Evolutionary conservation across 2,888 invertebrate species (phyloP).

Genomic region (Sisyra nigra): DNA sequence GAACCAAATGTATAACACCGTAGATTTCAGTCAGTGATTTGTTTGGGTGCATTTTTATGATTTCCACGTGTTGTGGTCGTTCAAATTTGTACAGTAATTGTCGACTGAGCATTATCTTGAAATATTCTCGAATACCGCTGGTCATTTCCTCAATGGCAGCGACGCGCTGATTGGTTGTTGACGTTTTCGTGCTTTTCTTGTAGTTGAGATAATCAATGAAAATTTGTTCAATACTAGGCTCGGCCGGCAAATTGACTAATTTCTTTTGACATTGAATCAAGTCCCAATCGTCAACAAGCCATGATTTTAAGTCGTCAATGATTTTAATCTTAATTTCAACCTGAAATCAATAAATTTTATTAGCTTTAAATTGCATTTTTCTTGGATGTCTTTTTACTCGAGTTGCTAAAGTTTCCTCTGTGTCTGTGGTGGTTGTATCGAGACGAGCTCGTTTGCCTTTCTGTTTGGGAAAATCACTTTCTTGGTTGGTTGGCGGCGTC

Average conservation of each 20-base stretch:
- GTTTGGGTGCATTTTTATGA: constrained; percentile 59
- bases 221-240: constrained; percentile 69
- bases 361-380: too few species aligned
- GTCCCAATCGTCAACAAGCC: constrained; percentile 92
- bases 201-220: constrained; percentile 71
- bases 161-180: constrained; percentile 52
- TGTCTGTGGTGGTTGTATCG: constrained; percentile 66
- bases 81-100: constrained; percentile 91
- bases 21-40: constrained; percentile 70
- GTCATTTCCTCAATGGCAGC: constrained; percentile 47
- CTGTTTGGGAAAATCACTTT: constrained; percentile 29
- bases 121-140: constrained; percentile 76
- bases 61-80: constrained; percentile 77
- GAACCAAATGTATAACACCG: constrained; percentile 79
- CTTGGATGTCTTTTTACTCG: too few species aligned
- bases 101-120: constrained; percentile 81
- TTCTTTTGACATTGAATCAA: constrained; percentile 77
- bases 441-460: constrained; percentile 47
- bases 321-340: constrained; percentile 76
- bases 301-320: constrained; percentile 82
- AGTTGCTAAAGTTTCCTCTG: constrained; percentile 57
- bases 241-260: constrained; percentile 66
- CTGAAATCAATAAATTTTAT: background rate
- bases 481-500: constrained; percentile 28
- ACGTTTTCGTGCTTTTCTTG: constrained; percentile 64